A percentile compares a stretch with the other conserved stretches of the same genome.
These are phyloP conservation scores for Apamea sordens DNA, from an alignment of 2,888 invertebrate genomes.

Conservation along the genomic window DNA sequence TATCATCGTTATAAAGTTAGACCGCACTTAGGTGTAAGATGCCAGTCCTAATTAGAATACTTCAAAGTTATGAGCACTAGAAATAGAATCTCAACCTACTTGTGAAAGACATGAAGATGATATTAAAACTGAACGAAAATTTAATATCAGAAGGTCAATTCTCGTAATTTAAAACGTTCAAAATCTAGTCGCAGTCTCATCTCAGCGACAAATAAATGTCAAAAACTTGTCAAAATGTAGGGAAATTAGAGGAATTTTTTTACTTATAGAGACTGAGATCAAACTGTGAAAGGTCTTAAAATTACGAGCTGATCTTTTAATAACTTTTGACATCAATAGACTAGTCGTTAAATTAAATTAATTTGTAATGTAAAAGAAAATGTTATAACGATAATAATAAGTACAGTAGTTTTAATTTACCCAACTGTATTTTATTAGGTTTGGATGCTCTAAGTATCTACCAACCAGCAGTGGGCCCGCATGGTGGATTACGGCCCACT, in stretches of 20 bases:
- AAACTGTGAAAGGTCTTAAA: too few species aligned
- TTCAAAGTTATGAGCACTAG: slow-evolving; percentile 6
- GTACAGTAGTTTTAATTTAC: too few species aligned
- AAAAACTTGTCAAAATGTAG: too few species aligned
- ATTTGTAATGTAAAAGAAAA: background rate
- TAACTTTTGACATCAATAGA: background rate
- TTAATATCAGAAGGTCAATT: too few species aligned
- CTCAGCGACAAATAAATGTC: too few species aligned
- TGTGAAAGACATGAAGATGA: background rate
- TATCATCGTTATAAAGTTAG: slow-evolving; percentile 20
- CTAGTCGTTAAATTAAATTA: background rate
- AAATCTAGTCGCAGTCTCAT: too few species aligned
- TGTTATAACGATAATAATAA: background rate
- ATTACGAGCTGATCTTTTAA: too few species aligned
- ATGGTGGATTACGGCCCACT: too few species aligned
- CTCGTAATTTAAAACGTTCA: too few species aligned
- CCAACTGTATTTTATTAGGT: background rate
- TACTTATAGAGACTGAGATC: too few species aligned
- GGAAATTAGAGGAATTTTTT: too few species aligned
- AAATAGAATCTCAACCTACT: background rate
- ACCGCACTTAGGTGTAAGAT: background rate
- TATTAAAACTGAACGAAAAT: background rate
- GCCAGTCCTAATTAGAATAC: slow-evolving; percentile 1
- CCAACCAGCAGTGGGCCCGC: too few species aligned
- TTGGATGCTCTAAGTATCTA: background rate